Conservation (phyloP, 2,888 invertebrate genomes). For the Hypomecis punctinalis region DNA sequence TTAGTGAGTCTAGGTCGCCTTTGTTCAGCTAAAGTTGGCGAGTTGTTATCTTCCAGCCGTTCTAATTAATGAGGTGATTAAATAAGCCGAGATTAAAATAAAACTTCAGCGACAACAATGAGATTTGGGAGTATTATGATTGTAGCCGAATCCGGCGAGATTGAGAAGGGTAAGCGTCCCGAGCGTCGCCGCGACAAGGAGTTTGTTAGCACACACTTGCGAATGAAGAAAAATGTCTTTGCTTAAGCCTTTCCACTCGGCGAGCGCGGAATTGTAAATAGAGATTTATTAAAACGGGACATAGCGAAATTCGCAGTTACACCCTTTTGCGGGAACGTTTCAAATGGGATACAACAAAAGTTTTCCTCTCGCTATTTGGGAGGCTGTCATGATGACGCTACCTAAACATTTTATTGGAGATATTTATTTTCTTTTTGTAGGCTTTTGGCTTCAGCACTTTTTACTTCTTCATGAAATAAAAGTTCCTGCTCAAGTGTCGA, state of each 20-base stretch:
- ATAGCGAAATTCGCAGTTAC: conserved; percentile 69
- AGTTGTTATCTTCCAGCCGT: conserved; percentile 38
- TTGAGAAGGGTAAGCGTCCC: conserved; percentile 71
- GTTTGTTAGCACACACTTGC: conserved; percentile 78
- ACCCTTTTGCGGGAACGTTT: conserved; percentile 59
- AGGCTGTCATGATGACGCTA: conserved; percentile 39
- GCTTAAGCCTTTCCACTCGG: conserved; percentile 80
- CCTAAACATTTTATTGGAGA: conserved; percentile 36
- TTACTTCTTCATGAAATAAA: background rate
- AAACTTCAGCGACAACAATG: conserved; percentile 49
- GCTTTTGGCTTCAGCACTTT: conserved; percentile 7
- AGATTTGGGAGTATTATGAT: conserved; percentile 56
- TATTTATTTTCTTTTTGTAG: conserved; percentile 27
- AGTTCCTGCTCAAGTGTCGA: background rate
- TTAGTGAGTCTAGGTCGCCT: conserved; percentile 32
- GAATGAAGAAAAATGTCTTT: conserved; percentile 84
- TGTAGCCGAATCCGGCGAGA: conserved; percentile 66
- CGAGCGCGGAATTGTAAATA: conserved; percentile 79
- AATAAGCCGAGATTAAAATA: conserved; percentile 55
- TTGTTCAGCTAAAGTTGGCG: conserved; percentile 40
- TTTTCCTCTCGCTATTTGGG: conserved; percentile 54
- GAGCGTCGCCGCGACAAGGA: conserved; percentile 60
- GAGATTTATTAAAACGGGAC: conserved; percentile 83
- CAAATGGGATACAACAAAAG: conserved; percentile 56
- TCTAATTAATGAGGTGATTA: conserved; percentile 46